Evolutionary conservation across 92 coral and sea anemone species (phyloP).

Genomic region (Umimayanthus kanabou): DNA sequence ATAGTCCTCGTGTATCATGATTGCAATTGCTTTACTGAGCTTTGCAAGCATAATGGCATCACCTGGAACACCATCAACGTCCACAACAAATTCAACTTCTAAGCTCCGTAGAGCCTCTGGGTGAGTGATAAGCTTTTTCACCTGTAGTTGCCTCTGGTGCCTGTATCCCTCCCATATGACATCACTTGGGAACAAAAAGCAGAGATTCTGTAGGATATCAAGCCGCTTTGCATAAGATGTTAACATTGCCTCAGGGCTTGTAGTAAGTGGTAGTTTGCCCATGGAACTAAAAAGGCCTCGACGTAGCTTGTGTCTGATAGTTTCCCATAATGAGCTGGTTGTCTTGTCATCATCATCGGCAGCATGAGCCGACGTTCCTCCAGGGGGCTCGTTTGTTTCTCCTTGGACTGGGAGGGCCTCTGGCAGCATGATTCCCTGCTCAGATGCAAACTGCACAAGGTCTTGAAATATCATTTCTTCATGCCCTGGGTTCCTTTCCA

Average conservation of each 20-base stretch:
- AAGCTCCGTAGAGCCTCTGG: slow-evolving; percentile 55
- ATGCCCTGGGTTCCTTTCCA: slow-evolving; percentile 84
- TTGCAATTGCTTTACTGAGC: slow-evolving; percentile 69
- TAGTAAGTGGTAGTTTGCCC: slow-evolving; percentile 51
- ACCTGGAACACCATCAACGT: slow-evolving; percentile 50
- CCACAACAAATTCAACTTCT: slow-evolving; percentile 50
- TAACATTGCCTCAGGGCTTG: slow-evolving; percentile 30
- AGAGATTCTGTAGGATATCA: slow-evolving; percentile 60
- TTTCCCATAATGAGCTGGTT: slow-evolving; percentile 71
- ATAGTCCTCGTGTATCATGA: slow-evolving; percentile 75
- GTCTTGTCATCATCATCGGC: slow-evolving; percentile 54
- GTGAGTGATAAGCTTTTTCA: slow-evolving; percentile 56
- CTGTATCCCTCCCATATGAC: slow-evolving; percentile 69
- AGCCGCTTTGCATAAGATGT: slow-evolving; percentile 45
- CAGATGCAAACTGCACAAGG: slow-evolving; percentile 77
- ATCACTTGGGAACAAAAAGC: slow-evolving; percentile 69
- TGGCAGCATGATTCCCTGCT: slow-evolving; percentile 81
- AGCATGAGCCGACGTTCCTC: slow-evolving; percentile 28
- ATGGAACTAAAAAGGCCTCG: slow-evolving; percentile 63
- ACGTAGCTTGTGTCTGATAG: slow-evolving; percentile 59
- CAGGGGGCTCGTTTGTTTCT: slow-evolving; percentile 32
- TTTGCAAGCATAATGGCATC: slow-evolving; percentile 68
- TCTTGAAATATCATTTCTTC: slow-evolving; percentile 83
- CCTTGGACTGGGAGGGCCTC: slow-evolving; percentile 38
- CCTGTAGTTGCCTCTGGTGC: slow-evolving; percentile 61